phyloP scores from a whole-genome alignment of 2,888 invertebrate species.

The Eueremaeus valkanovi region DNA sequence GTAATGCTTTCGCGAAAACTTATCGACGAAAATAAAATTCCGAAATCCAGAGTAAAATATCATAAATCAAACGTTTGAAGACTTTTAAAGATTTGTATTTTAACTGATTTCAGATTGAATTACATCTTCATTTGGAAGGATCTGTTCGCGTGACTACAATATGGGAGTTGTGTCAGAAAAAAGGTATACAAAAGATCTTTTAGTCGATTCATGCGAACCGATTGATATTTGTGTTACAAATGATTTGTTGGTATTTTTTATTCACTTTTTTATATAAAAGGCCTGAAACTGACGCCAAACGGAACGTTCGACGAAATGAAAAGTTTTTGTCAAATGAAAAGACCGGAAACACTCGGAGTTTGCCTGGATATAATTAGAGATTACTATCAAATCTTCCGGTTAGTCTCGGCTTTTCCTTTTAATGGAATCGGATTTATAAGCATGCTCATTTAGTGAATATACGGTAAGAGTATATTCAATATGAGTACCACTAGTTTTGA shows the following conservation, averaged over 20 bases:
- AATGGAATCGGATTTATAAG: too few relatives aligned
- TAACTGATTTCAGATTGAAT: conserved; percentile 55
- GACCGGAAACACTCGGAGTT: neutral
- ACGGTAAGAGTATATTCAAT: too few relatives aligned
- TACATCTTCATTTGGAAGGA: conserved; percentile 60
- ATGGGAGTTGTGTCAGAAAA: conserved; percentile 55
- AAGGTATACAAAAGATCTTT: too few relatives aligned
- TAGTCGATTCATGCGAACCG: too few relatives aligned
- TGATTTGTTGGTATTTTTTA: neutral
- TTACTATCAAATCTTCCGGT: neutral
- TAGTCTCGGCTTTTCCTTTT: too few relatives aligned
- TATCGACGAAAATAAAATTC: conserved; percentile 13
- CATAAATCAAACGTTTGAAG: neutral
- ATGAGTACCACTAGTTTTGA: too few relatives aligned
- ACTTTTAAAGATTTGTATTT: neutral
- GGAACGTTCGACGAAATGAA: neutral
- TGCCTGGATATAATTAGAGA: neutral
- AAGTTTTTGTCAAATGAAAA: neutral
- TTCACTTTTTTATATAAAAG: too few relatives aligned
- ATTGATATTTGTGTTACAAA: neutral
- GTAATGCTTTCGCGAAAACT: conserved; percentile 1
- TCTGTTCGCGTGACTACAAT: conserved; percentile 56
- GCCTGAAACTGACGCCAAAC: neutral
- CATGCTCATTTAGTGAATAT: too few relatives aligned
- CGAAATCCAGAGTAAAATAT: conserved; percentile 13